These are phyloP conservation scores for Drosophila koepferae DNA, from an alignment of 2,888 invertebrate species.

Conservation along the genomic window DNA sequence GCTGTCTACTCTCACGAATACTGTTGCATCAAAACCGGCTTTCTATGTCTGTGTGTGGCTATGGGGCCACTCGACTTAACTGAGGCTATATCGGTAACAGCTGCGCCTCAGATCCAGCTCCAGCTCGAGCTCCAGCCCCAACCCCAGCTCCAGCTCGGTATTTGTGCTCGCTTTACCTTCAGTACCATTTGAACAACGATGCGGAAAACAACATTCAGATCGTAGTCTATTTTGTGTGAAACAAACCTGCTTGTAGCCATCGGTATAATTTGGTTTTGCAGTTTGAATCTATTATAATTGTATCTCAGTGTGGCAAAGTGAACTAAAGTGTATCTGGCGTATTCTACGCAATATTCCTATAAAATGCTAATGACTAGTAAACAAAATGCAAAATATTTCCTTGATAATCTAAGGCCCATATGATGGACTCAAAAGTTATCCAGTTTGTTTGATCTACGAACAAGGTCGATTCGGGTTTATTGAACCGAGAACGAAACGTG, in stretches of 20 bases:
- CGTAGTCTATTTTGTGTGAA: conserved; percentile 35
- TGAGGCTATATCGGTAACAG: conserved; percentile 39
- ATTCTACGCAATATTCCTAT: neutral
- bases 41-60: conserved; percentile 39
- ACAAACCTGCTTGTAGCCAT: conserved; percentile 43
- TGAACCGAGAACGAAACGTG: conserved; percentile 45
- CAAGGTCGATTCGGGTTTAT: conserved; percentile 64
- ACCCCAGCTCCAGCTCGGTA: conserved; percentile 51
- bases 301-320: conserved; percentile 20
- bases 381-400: conserved; percentile 2
- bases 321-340: conserved; percentile 27
- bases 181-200: conserved; percentile 81
- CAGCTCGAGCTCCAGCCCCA: conserved; percentile 41
- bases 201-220: conserved; percentile 76
- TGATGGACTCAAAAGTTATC: conserved; percentile 36
- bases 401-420: conserved; percentile 1
- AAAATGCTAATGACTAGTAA: neutral
- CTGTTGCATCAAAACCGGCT: conserved; percentile 56
- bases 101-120: conserved; percentile 39
- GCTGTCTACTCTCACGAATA: neutral
- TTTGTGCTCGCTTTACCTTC: conserved; percentile 83
- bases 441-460: conserved; percentile 54
- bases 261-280: conserved; percentile 39
- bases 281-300: conserved; percentile 25
- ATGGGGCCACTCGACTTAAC: conserved; percentile 45